Base-by-base conservation (phyloP, 2,797 vertebrate genomes). In the Clarias platycephalus region DNA sequence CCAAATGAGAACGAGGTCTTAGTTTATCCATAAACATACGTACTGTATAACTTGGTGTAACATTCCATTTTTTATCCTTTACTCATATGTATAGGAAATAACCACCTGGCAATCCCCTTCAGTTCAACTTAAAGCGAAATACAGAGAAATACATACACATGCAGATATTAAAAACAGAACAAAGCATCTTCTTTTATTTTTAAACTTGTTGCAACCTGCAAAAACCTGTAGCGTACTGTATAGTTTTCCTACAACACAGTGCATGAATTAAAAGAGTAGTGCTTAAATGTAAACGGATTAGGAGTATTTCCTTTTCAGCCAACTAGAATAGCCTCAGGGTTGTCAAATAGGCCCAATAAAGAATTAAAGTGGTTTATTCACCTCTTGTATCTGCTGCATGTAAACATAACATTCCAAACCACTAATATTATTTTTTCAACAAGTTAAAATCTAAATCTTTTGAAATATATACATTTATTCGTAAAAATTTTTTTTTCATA, bases 11-110 rank as follows among this genome's bases (percentile, higher is more conserved):
- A 81, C 80, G 74, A 64, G 77, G 84, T 62, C 40, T 68, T 55
- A 70, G 49, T 85, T 76, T n/a, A 40, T 40, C 28, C 37, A 71
- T 40, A 80, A 85, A 80, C 68, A 62, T 75, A 80, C 68, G 55
- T 75, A 49, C 44, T 12, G 44, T 49, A 70, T 80, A 18, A 70
- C 57, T 81, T 26, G 81, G 31, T 62, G 67, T 3, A 62, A 63
- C 22, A 24, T 62, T 49, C 55, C 55, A 40, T 76, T 62, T 40
- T 57, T 62, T 24, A 79, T 71, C 72, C 5, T 82, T 13, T 62
- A 55, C 67, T 66, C 55, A 60, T 71, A 77, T 64, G 70, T 75
- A 67, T 57, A 62, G 55, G 22, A 53, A 68, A 62, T 53, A 80
- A 70, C 26, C 57, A 62, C 4, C 67, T 55, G 67, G 75, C 20